phyloP scores from a whole-genome alignment of 1,140 invertebrate genomes.

The Apocrypta bakeri region DNA sequence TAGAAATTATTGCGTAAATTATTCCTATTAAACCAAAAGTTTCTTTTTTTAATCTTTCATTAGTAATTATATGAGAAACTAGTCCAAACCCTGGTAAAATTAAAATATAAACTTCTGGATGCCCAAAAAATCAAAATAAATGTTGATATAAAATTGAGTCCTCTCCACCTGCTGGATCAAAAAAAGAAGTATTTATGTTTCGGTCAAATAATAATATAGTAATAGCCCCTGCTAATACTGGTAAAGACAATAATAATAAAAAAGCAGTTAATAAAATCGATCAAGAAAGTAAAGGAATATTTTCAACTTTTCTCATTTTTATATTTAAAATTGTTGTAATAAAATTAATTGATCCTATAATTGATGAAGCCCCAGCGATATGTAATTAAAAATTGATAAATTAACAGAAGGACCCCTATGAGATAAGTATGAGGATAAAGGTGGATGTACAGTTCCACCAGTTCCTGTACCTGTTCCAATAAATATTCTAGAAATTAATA shows the following conservation, averaged over 20 bases:
- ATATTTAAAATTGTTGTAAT: slow-evolving; percentile 79
- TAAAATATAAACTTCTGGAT: no score
- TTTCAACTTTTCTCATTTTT: slow-evolving; percentile 70
- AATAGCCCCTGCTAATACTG: slow-evolving; percentile 83
- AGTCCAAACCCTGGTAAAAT: no score
- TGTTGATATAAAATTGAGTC: no score
- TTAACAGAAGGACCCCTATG: slow-evolving; percentile 79
- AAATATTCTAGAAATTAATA: slow-evolving; percentile 77
- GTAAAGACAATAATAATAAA: slow-evolving; percentile 79
- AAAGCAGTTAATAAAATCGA: slow-evolving; percentile 81
- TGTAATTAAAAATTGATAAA: slow-evolving; percentile 80
- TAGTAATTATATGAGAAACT: no score
- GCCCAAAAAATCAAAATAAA: no score
- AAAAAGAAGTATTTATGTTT: slow-evolving; percentile 82
- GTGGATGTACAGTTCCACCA: slow-evolving; percentile 82
- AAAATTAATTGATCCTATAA: slow-evolving; percentile 82
- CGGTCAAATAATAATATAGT: slow-evolving; percentile 81
- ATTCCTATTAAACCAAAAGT: no score
- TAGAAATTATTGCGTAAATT: no score
- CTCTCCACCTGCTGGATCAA: slow-evolving; percentile 79
- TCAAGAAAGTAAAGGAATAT: slow-evolving; percentile 80
- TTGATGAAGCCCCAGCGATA: slow-evolving; percentile 80
- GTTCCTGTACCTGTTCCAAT: slow-evolving; percentile 79
- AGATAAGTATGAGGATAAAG: slow-evolving; percentile 75
- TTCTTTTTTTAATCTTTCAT: no score